Evolutionary conservation across 2,888 invertebrate species (phyloP), one percentile per base, ranked within the genome.

Genomic region (Hirtodrosophila alboralis): DNA sequence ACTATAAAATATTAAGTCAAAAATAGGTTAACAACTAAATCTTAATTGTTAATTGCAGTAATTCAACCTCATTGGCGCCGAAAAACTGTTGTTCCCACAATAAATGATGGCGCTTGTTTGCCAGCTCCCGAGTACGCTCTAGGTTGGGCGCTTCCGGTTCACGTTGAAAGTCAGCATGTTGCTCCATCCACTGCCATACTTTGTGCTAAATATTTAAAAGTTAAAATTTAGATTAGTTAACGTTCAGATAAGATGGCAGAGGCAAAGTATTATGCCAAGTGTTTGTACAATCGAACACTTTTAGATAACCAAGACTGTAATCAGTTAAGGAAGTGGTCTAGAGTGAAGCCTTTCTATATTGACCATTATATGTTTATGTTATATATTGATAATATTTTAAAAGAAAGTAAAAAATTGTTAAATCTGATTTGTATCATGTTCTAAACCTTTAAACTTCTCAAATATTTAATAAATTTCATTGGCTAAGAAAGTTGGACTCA

Each of bases 51-150:
- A 3, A 38, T 13, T 6, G 16, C 0, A 21, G 9, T n/a, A 26
- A 26, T 7, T 21, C 10, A 9, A 88, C 88, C 63, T 87, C 88
- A 38, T 86, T 73, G 1, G 88, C 33, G 3, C 76, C 81, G 52
- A 86, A 89, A 47, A 95, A 92, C 30, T 94, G 91, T 85, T 94
- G 93, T 73, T 94, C 92, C 83, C 93, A 92, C 10, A 95, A 87
- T n/a, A 93, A 91, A 70, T 94, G 93, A 90, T 93, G 92, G 66
- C 93, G 91, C 76, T 93, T 92, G 23, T 92, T 91, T 0, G 93
- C 90, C 49, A 92, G 78, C 21, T 92, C 92, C 8, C 94, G 91
- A 71, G 91, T 92, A 58, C 92, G 92, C 87, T 92, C 95, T 80
- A 92, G 88, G 43, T 90, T 91, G 0, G 91, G 90, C 0, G 92